Percentiles rank a stretch among this genome's conserved stretches.
These are phyloP conservation scores for Platygyra sinensis DNA, from an alignment of 64 coral and sea anemone species.

Conservation along the genomic window DNA sequence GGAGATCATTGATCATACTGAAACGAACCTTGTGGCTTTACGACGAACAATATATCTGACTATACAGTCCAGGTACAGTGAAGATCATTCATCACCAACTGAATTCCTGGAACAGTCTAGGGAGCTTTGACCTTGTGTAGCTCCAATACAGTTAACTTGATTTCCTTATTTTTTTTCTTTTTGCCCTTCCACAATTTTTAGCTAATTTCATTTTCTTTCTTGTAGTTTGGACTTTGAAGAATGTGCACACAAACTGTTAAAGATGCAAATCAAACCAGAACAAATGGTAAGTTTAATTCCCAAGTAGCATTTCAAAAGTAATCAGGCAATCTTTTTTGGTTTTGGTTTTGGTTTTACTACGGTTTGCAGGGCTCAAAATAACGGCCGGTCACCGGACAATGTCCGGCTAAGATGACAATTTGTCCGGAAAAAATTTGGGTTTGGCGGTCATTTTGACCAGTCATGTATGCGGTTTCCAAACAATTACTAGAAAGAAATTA, in stretches of 20 bases:
- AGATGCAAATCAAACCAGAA: conserved; percentile 91
- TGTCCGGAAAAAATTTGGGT: too few relatives aligned
- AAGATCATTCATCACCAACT: background rate
- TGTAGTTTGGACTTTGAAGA: conserved; percentile 92
- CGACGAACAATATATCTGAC: conserved; percentile 95
- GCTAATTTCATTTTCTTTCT: background rate
- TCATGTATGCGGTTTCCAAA: too few relatives aligned
- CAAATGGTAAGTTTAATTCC: conserved; percentile 73
- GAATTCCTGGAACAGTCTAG: background rate
- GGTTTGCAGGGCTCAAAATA: too few relatives aligned
- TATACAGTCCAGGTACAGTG: conserved; percentile 91
- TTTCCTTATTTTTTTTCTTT: background rate
- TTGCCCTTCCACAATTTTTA: too few relatives aligned
- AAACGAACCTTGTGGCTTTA: conserved; percentile 92
- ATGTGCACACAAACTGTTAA: conserved; percentile 97
- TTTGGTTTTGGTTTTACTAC: too few relatives aligned
- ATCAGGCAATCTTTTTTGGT: too few relatives aligned
- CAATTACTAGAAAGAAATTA: too few relatives aligned
- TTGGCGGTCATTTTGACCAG: too few relatives aligned
- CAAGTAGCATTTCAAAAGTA: too few relatives aligned
- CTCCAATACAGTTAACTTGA: background rate
- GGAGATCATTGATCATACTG: conserved; percentile 95
- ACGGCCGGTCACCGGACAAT: too few relatives aligned
- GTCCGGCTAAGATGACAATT: too few relatives aligned
- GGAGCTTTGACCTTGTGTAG: background rate